Evolutionary conservation across 1,140 invertebrate genomes (phyloP), one percentile per base, ranked within the genome.

Genomic region (Pissodes strobi): DNA sequence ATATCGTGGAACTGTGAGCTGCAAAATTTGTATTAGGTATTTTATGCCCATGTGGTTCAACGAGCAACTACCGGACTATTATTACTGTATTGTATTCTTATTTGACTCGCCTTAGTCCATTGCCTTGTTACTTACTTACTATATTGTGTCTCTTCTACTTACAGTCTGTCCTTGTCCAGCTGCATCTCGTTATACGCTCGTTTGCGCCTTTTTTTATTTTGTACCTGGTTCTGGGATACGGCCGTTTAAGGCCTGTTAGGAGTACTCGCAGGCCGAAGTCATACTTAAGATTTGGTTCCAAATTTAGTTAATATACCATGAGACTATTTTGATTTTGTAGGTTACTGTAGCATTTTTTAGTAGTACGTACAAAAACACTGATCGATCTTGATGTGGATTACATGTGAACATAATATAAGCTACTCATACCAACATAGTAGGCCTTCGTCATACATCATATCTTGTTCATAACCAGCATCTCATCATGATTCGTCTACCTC

Each of bases 401-500:
- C n/a, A n/a, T n/a, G n/a, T n/a, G n/a, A n/a, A n/a, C n/a, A n/a
- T n/a, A n/a, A n/a, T n/a, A n/a, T n/a, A n/a, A n/a, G n/a, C n/a
- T n/a, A n/a, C n/a, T n/a, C n/a, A n/a, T n/a, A 38, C 18, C 10
- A 25, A 4, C n/a, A 58, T 58, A 58, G 39, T 48, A 46, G 56
- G 56, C 56, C 56, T 12, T 19, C 38, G 41, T 58, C 39, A 46
- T 58, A 43, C 22, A 46, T 13, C 49, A 43, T 34, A n/a, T 46
- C 56, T 43, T 30, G 56, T 46, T 58, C 56, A 46, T 58, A 58
- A 58, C 19, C 56, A 58, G 56, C 38, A 43, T 58, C 39, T 58
- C 56, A 45, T 56, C 38, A 58, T 43, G 39, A 46, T 23, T 58
- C 15, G 10, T 27, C 56, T 22, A 45, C 43, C 43, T 34, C 15